Evolutionary conservation across 2,888 invertebrate species (phyloP).

Genomic region (Stenodema calcarata): DNA sequence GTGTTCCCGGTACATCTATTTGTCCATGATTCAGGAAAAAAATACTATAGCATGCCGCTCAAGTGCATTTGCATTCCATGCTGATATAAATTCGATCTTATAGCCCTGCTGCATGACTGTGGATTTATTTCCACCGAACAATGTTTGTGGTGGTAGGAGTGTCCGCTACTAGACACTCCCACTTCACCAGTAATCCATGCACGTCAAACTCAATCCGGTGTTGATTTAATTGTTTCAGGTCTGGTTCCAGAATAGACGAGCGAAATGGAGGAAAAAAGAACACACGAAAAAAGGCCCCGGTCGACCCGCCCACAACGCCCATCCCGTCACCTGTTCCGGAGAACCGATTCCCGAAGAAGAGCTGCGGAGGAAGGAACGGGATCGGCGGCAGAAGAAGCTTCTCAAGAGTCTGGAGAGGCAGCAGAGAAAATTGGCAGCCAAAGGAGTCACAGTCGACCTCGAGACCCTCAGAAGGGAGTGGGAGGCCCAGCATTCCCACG

Average conservation of each 20-base stretch:
- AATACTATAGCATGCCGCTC: too few relatives aligned
- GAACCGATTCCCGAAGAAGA: slow-evolving; percentile 95
- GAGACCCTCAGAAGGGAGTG: slow-evolving; percentile 85
- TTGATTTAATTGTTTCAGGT: slow-evolving; percentile 71
- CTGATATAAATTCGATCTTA: too few relatives aligned
- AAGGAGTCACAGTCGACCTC: slow-evolving; percentile 87
- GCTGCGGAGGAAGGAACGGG: slow-evolving; percentile 82
- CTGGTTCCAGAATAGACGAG: slow-evolving; percentile 99
- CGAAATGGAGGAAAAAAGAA: slow-evolving; percentile 99
- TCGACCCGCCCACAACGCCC: slow-evolving; percentile 96
- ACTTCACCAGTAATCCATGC: too few relatives aligned
- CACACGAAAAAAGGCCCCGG: slow-evolving; percentile 99
- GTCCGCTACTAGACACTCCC: too few relatives aligned
- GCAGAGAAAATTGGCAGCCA: slow-evolving; percentile 88
- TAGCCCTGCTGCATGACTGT: too few relatives aligned
- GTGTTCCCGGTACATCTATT: too few relatives aligned
- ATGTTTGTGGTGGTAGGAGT: too few relatives aligned
- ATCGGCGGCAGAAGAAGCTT: slow-evolving; percentile 87
- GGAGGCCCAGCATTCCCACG: slow-evolving; percentile 70
- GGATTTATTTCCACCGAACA: too few relatives aligned
- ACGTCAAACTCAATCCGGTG: neutral
- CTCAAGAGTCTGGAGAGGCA: slow-evolving; percentile 90
- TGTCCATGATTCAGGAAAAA: too few relatives aligned
- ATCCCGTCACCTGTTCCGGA: slow-evolving; percentile 96
- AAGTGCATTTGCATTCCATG: too few relatives aligned